Conservation (phyloP, 1,140 invertebrate genomes). For the Anoplophora glabripennis region DNA sequence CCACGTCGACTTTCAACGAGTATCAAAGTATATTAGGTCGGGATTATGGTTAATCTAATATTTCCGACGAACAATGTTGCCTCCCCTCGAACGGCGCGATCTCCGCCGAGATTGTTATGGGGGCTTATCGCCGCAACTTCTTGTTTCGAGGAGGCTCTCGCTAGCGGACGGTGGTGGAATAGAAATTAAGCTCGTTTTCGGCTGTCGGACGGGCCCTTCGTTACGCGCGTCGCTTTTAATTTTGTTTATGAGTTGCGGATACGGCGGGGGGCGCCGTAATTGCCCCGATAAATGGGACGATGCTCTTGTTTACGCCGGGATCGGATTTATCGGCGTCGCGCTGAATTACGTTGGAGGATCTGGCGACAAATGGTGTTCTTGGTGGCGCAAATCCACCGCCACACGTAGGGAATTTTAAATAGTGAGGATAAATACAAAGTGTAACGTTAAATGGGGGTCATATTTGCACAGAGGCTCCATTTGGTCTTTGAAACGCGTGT, state of each 20-base stretch:
- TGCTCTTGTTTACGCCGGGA: background rate
- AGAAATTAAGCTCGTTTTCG: slow-evolving; percentile 41
- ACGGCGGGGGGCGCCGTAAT: slow-evolving; percentile 1
- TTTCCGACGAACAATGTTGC: background rate
- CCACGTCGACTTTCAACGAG: slow-evolving; percentile 7
- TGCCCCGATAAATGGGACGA: slow-evolving; percentile 2
- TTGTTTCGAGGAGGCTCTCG: slow-evolving; percentile 17
- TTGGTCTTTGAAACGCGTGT: too few species aligned
- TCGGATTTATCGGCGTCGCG: background rate
- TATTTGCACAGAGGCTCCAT: too few species aligned
- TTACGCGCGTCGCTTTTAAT: slow-evolving; percentile 37
- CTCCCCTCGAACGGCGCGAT: background rate
- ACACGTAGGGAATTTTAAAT: too few species aligned
- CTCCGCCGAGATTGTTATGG: slow-evolving; percentile 15
- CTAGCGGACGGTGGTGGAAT: slow-evolving; percentile 30
- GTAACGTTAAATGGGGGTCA: too few species aligned
- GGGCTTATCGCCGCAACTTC: slow-evolving; percentile 24
- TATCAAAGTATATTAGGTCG: background rate
- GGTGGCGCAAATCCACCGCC: too few species aligned
- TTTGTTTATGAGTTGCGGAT: slow-evolving; percentile 34
- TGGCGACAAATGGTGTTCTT: too few species aligned
- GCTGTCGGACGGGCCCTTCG: slow-evolving; percentile 35
- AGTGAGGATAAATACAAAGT: too few species aligned
- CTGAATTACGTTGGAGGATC: background rate
- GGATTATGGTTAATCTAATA: slow-evolving; percentile 3